Conservation (phyloP, 2,888 invertebrate genomes). For the Cinara cedri region DNA sequence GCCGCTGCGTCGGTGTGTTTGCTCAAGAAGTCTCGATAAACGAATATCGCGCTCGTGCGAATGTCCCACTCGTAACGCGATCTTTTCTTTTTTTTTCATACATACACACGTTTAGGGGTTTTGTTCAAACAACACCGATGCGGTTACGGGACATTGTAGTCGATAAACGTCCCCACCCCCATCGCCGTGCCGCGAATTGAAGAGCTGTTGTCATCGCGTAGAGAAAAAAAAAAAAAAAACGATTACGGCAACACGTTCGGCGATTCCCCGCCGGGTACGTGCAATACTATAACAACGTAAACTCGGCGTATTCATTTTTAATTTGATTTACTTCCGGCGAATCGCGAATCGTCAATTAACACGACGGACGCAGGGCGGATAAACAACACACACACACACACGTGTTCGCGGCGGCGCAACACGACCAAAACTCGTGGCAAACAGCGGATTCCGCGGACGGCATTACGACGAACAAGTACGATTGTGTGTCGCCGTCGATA, state of each 20-base stretch:
- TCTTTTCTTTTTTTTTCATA: constrained; percentile 16
- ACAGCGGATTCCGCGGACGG: too few relatives aligned
- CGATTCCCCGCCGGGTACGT: too few relatives aligned
- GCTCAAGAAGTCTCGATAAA: not conserved
- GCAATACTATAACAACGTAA: too few relatives aligned
- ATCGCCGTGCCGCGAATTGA: constrained; percentile 7
- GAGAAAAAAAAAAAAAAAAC: too few relatives aligned
- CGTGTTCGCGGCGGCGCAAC: too few relatives aligned
- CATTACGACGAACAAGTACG: too few relatives aligned
- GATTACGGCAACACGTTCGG: too few relatives aligned
- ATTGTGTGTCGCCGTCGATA: too few relatives aligned
- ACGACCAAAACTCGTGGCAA: too few relatives aligned
- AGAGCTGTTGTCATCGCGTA: not conserved
- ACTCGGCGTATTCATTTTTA: not conserved
- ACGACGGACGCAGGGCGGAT: too few relatives aligned
- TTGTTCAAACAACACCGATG: constrained; percentile 5
- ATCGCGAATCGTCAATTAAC: too few relatives aligned
- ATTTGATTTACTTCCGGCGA: not conserved
- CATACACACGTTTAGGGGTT: not conserved
- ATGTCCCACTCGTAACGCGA: constrained; percentile 15
- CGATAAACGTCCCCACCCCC: not conserved
- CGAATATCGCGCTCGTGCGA: constrained; percentile 6
- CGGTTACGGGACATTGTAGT: not conserved
- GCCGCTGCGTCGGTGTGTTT: not conserved
- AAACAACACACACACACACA: too few relatives aligned